These are phyloP conservation scores for Hydractinia echinata DNA, from an alignment of 30 jellyfish, hydroid and myxozoan species.

Conservation along the genomic window DNA sequence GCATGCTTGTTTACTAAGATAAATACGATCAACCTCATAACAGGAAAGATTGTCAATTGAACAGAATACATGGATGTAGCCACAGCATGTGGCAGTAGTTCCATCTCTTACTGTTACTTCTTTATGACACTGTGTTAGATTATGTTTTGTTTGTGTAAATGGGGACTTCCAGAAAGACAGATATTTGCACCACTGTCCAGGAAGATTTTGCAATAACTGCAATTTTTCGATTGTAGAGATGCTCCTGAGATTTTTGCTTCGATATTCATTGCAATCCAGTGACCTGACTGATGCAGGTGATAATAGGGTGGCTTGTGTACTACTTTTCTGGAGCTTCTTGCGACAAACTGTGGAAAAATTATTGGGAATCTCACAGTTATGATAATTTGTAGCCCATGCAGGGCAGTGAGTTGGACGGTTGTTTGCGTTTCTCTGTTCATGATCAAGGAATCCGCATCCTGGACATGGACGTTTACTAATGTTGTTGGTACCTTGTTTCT, in stretches of 20 bases:
- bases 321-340: slow-evolving; percentile 11
- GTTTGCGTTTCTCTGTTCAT: too few relatives aligned
- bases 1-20: slow-evolving; percentile 7
- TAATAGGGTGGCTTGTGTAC: slow-evolving; percentile 11
- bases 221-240: slow-evolving; percentile 5
- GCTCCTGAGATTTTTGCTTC: slow-evolving; percentile 8
- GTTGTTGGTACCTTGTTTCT: slow-evolving; percentile 3
- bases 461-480: too few relatives aligned
- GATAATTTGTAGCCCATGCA: neutral
- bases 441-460: too few relatives aligned
- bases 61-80: slow-evolving; percentile 8
- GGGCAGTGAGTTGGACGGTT: slow-evolving; percentile 12
- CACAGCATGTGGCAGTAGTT: slow-evolving; percentile 9
- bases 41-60: slow-evolving; percentile 3
- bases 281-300: slow-evolving; percentile 11
- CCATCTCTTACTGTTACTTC: slow-evolving; percentile 5
- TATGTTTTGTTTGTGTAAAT: neutral
- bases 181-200: slow-evolving; percentile 9
- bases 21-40: slow-evolving; percentile 7
- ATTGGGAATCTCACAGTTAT: slow-evolving; percentile 6
- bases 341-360: neutral
- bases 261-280: neutral
- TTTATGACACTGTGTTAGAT: neutral
- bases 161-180: slow-evolving; percentile 10
- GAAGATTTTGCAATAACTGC: neutral